Conservation (phyloP, 2,113 vertebrate genomes). For the Laticauda laticaudata region DNA sequence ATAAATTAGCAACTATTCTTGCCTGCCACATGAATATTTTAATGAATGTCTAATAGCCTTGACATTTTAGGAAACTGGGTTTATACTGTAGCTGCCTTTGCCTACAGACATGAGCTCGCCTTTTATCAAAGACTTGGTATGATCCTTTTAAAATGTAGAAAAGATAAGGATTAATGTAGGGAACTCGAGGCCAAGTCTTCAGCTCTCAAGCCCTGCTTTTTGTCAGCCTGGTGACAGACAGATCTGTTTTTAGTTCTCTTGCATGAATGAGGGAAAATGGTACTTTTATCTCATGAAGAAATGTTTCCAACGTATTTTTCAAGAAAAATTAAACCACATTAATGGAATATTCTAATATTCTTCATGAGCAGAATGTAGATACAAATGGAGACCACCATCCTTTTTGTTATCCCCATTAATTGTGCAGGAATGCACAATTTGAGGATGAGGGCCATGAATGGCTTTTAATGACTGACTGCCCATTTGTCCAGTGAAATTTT, state of each 20-base stretch:
- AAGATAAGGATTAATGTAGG: not conserved
- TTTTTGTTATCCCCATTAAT: not conserved
- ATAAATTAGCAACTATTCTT: not conserved
- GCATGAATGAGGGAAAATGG: not conserved
- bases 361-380: not conserved
- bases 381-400: not conserved
- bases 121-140: not conserved
- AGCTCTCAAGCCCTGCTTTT: not conserved
- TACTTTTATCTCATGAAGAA: not conserved
- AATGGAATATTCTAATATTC: not conserved
- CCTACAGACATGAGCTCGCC: not conserved
- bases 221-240: not conserved
- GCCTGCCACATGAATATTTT: not conserved
- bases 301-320: not conserved
- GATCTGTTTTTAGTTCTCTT: not conserved
- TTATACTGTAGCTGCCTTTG: not conserved
- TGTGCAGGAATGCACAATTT: not conserved
- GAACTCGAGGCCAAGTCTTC: not conserved
- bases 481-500: not conserved
- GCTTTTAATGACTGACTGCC: not conserved
- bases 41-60: constrained; percentile 11
- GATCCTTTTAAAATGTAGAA: not conserved
- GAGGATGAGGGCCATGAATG: not conserved
- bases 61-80: constrained; percentile 1
- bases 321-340: not conserved